Conservation (phyloP, 2,888 invertebrate species). For the Pterostichus niger region DNA sequence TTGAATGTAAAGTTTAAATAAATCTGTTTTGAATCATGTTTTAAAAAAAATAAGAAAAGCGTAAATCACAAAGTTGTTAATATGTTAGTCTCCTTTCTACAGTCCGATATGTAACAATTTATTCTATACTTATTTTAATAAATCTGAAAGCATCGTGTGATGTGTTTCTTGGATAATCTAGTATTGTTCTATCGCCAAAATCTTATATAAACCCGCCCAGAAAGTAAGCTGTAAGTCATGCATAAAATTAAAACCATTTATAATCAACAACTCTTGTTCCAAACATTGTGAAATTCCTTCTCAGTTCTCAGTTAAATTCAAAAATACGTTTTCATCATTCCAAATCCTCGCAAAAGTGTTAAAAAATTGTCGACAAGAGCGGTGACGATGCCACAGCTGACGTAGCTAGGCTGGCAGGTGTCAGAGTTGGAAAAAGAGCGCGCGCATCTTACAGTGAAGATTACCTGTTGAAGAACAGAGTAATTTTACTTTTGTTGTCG, state of each 20-base stretch:
- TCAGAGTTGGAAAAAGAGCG: background rate
- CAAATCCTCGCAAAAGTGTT: background rate
- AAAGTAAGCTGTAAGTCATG: background rate
- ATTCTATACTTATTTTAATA: too few relatives aligned
- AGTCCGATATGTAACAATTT: too few relatives aligned
- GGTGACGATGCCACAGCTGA: background rate
- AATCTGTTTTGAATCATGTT: too few relatives aligned
- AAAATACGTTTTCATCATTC: background rate
- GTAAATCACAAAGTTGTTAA: too few relatives aligned
- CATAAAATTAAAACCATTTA: constrained; percentile 33
- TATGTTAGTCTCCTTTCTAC: too few relatives aligned
- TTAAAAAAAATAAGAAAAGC: too few relatives aligned
- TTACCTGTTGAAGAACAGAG: constrained; percentile 45
- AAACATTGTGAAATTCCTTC: constrained; percentile 6
- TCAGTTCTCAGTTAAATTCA: background rate
- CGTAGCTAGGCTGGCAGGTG: constrained; percentile 5
- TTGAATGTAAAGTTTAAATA: too few relatives aligned
- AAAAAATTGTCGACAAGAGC: background rate
- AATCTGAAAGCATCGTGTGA: too few relatives aligned
- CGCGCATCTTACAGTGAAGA: constrained; percentile 32
- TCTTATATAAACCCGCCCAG: background rate
- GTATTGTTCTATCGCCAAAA: background rate
- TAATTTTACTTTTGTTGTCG: constrained; percentile 52
- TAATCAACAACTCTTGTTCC: constrained; percentile 26
- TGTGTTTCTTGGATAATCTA: too few relatives aligned